phyloP scores from a whole-genome alignment of 2,113 vertebrate genomes.

The Chaetura pelagica region DNA sequence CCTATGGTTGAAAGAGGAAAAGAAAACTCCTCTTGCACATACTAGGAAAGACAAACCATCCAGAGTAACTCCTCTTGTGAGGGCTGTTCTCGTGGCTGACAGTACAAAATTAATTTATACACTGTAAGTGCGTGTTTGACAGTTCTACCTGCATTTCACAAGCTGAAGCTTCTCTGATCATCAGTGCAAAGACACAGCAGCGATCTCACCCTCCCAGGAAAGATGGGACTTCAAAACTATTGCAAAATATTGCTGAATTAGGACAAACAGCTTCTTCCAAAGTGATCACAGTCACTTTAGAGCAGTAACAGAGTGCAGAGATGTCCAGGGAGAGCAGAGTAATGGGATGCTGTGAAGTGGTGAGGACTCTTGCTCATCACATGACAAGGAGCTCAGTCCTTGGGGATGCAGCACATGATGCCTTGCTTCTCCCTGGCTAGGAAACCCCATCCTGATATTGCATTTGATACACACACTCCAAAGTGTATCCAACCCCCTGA shows the following conservation, averaged over 20 bases:
- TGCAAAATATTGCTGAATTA: not conserved
- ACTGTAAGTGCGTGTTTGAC: not conserved
- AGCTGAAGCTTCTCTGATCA: not conserved
- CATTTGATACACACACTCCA: not conserved
- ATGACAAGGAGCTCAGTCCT: not conserved
- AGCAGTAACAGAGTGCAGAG: not conserved
- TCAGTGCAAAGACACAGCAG: not conserved
- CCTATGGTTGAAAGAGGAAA: not conserved
- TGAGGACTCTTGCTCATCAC: not conserved
- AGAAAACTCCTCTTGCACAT: not conserved
- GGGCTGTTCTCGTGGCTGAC: not conserved
- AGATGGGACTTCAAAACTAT: not conserved
- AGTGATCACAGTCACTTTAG: not conserved
- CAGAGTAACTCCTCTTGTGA: not conserved
- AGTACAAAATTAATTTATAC: not conserved
- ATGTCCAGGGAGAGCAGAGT: not conserved
- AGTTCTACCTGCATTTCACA: not conserved
- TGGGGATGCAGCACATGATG: not conserved
- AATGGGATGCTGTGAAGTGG: not conserved
- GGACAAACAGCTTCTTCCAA: not conserved
- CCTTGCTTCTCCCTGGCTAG: not conserved
- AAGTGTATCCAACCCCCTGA: not conserved
- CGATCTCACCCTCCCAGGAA: not conserved
- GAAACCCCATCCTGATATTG: not conserved
- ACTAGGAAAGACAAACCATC: not conserved